phyloP scores from a whole-genome alignment of 2,113 vertebrate genomes.

The Actinemys pallida region DNA sequence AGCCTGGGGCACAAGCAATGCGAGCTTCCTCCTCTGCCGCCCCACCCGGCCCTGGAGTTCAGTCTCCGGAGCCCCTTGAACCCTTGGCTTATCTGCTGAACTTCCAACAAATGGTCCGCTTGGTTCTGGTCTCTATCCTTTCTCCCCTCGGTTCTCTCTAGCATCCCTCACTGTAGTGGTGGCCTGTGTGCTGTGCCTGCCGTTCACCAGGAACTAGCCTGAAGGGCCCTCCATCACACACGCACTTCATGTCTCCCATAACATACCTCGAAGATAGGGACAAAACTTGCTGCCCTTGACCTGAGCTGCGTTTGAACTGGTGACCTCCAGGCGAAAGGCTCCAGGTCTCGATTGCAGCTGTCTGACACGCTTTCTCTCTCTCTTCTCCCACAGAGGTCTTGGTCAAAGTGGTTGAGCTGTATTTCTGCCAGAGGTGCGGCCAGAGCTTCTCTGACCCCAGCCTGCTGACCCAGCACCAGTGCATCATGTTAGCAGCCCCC shows the following conservation, averaged over 20 bases:
- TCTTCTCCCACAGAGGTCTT: conserved; percentile 76
- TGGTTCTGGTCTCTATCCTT: too few relatives aligned
- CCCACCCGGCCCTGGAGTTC: not conserved
- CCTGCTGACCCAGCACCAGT: conserved; percentile 77
- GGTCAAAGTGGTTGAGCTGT: conserved; percentile 80
- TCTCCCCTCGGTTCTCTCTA: not conserved
- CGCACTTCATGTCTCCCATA: not conserved
- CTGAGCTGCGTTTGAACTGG: not conserved
- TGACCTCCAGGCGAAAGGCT: not conserved
- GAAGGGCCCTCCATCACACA: not conserved
- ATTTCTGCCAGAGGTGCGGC: conserved; percentile 78
- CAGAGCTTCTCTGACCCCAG: conserved; percentile 78
- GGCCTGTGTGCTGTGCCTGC: too few relatives aligned
- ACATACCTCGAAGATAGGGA: accelerated
- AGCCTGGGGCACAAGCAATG: not conserved
- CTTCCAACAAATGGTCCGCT: not conserved
- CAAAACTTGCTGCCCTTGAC: not conserved
- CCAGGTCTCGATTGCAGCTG: not conserved
- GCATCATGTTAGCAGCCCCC: not conserved
- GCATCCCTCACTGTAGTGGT: too few relatives aligned
- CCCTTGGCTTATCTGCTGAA: too few relatives aligned
- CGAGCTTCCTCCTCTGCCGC: not conserved
- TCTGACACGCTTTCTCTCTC: not conserved
- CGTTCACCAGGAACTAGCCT: not conserved
- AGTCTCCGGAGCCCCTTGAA: not conserved